Conservation (phyloP, 2,797 vertebrate genomes). For the Chiroxiphia lanceolata region DNA sequence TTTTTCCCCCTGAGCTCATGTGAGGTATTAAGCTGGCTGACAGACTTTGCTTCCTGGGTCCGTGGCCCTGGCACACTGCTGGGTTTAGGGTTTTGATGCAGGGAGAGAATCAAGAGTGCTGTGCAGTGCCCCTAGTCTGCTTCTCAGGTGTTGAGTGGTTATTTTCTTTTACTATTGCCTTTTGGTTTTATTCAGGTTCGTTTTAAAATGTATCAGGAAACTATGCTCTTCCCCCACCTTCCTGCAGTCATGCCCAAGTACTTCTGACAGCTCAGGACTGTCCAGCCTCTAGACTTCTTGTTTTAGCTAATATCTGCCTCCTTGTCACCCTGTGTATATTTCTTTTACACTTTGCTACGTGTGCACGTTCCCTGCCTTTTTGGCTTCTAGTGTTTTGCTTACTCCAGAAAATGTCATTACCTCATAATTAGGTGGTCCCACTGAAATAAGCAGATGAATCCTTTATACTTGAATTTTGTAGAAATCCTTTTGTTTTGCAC, state of each 20-base stretch:
- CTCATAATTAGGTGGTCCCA: background rate
- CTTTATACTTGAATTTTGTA: background rate
- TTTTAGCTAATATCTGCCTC: background rate
- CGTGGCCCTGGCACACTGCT: background rate
- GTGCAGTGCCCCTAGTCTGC: background rate
- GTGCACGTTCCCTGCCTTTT: background rate
- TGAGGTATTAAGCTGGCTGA: background rate
- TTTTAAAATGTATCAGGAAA: background rate
- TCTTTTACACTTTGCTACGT: background rate
- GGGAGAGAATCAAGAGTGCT: background rate
- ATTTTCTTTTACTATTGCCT: background rate
- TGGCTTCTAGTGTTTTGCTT: background rate
- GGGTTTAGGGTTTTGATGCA: background rate
- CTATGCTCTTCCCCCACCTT: background rate
- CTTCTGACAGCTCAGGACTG: background rate
- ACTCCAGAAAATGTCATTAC: background rate
- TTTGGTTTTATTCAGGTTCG: background rate
- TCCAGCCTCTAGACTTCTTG: background rate
- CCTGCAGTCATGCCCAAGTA: background rate
- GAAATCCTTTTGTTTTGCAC: background rate
- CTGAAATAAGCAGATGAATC: background rate
- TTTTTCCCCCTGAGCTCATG: rapidly evolving
- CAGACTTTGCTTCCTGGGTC: background rate
- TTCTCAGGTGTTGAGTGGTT: background rate
- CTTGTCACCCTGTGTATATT: background rate